Base-by-base conservation (phyloP, 2,888 invertebrate genomes). In the Drosophila formosana region DNA sequence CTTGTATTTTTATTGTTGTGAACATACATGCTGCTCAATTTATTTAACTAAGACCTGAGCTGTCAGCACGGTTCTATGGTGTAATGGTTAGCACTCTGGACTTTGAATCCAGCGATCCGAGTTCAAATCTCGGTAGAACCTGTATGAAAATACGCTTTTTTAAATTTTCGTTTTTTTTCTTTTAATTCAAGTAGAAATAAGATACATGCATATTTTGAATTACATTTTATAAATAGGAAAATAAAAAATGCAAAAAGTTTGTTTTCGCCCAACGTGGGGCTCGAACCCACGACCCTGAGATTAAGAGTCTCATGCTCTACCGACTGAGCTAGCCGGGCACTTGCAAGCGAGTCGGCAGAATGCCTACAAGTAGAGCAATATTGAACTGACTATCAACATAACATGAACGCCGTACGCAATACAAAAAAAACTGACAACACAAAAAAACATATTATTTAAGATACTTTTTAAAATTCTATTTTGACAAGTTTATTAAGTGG, bases 251-350 rank as follows among this genome's bases (percentile, higher is more conserved):
- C 53, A 47, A 74, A 78, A 72, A 60, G 25, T 26, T 61, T 5
- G 0, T 0, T 26, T 49, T 78, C 90, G 89, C 91, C 91, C 91
- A 91, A 91, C 91, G 91, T 91, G 91, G 91, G 91, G 91, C 91
- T 91, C 91, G 91, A 91, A 92, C 92, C 92, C 91, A 92, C 92
- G 92, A 92, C 91, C 92, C 92, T 91, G 92, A 91, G 91, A 91
- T 92, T 92, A 92, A 92, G 92, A 92, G 92, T 92, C 92, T 91
- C 92, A 90, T 92, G 91, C 92, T 91, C 92, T 92, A 91, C 91
- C 92, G 91, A 91, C 91, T 91, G 91, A 92, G 92, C 91, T 92
- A 92, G 91, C 91, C 91, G 91, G 91, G 91, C 90, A 72, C 45
- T 70, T 82, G 71, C 23, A 0, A 0, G 0, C 0, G 0, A 0